Evolutionary conservation across 2,113 vertebrate genomes (phyloP), one percentile per base, ranked within the genome.

Genomic region (Picathartes gymnocephalus): DNA sequence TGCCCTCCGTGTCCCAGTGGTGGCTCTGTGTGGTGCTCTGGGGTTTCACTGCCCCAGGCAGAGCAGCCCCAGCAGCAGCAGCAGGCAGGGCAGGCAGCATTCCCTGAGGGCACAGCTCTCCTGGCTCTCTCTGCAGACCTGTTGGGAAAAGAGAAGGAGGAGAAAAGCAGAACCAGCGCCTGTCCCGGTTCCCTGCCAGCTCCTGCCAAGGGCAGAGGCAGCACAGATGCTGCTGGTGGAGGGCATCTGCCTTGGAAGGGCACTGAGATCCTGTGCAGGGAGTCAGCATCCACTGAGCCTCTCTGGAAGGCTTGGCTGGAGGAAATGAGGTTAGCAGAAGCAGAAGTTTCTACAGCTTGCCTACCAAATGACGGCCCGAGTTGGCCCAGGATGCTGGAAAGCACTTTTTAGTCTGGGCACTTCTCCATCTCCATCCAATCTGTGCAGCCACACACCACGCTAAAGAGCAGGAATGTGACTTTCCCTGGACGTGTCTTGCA

Each of bases 331-430:
- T 85, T 82, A 90, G 78, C 69, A 95, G 89, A 86, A 96, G 85
- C 86, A 78, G 90, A 94, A 93, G 61, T 76, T 93, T 53, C 82
- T 88, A 15, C 88, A 83, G 90, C 58, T 66, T 62, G 90, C 71
- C 76, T 92, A 83, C 54, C 35, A 58, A 82, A 79, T 16, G 71
- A 58, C 3, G 2, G 88, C 71, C 93, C 50, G 33, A 62, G 33
- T 83, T 96, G 94, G 92, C 95, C 76, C 54, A 50, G 76, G 71
- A 66, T 93, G 68, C 82, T 94, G 90, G 88, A 93, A 95, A 73
- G 3, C 27, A 47, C 33, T 86, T 92, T 69, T 82, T 37, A 92
- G 76, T 54, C 68, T 90, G 88, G 95, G 92, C 91, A 88, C 4
- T 11, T 70, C 76, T 96, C 95, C 93, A 92, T 95, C 82, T 80